These are phyloP conservation scores for Sebastes elongatus DNA, from an alignment of 2,797 vertebrate species.

Conservation along the genomic window DNA sequence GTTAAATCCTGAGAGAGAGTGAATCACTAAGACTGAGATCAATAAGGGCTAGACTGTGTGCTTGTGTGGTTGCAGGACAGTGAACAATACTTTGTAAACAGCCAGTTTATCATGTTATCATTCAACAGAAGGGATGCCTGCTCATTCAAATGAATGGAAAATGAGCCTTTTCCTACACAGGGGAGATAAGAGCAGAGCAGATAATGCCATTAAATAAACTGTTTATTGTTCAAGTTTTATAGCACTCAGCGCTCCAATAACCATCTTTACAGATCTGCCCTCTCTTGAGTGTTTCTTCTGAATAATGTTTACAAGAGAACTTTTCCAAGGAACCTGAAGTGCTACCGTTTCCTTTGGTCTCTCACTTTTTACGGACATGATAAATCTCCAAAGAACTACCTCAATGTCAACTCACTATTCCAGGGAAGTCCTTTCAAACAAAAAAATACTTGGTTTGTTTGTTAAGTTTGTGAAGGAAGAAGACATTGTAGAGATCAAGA, in stretches of 20 bases:
- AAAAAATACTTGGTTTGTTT: neutral
- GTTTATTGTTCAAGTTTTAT: too few relatives aligned
- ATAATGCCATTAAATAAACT: neutral
- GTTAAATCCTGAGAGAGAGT: neutral
- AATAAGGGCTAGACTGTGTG: neutral
- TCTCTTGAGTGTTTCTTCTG: neutral
- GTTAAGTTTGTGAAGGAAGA: neutral
- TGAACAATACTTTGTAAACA: neutral
- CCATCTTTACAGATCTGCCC: neutral
- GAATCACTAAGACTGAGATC: neutral
- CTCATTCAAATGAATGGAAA: too few relatives aligned
- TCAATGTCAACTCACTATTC: neutral
- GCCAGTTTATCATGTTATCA: neutral
- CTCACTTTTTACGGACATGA: neutral
- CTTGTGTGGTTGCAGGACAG: neutral
- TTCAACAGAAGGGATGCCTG: neutral
- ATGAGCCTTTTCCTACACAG: too few relatives aligned
- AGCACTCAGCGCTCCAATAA: neutral
- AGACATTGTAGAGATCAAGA: neutral
- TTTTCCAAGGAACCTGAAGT: neutral
- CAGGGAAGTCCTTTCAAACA: neutral
- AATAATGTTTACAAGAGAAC: neutral
- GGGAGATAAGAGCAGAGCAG: neutral
- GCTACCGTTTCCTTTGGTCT: neutral
- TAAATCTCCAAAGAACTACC: neutral